Evolutionary conservation across 2,888 invertebrate species (phyloP).

Genomic region (Caenorhabditis sinica): DNA sequence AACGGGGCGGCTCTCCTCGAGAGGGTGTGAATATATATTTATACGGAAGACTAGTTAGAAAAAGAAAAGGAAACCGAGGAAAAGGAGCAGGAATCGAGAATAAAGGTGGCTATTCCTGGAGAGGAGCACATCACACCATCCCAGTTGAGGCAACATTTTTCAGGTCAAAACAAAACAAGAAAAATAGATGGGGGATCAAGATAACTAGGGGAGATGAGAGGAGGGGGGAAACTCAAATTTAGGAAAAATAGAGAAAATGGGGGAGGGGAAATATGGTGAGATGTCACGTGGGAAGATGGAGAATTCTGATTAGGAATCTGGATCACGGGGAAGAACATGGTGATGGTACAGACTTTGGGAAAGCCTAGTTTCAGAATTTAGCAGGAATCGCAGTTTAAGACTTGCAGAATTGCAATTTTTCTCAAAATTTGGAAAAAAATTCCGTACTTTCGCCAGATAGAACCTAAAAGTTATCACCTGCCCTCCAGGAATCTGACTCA

Average conservation of each 20-base stretch:
- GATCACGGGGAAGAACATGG: not conserved
- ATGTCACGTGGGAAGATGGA: not conserved
- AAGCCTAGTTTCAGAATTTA: too few relatives aligned
- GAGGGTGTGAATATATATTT: conserved; percentile 45
- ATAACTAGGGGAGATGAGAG: not conserved
- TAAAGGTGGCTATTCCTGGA: not conserved
- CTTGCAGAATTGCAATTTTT: too few relatives aligned
- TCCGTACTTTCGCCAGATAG: too few relatives aligned
- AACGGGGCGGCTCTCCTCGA: conserved; percentile 7
- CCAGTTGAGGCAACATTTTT: conserved; percentile 24
- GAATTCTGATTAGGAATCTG: not conserved
- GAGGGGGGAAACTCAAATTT: not conserved
- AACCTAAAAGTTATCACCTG: too few relatives aligned
- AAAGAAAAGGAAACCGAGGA: not conserved
- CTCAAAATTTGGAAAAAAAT: too few relatives aligned
- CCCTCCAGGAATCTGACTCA: too few relatives aligned
- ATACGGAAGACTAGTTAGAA: conserved; percentile 13
- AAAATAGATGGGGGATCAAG: not conserved
- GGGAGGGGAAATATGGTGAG: not conserved
- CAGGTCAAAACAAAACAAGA: conserved; percentile 11
- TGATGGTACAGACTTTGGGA: too few relatives aligned
- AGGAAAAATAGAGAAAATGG: not conserved
- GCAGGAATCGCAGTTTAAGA: too few relatives aligned
- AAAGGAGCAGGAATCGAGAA: conserved; percentile 6
- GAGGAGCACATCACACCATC: not conserved